phyloP scores from a whole-genome alignment of 2,797 vertebrate species.

The Chiloscyllium punctatum region DNA sequence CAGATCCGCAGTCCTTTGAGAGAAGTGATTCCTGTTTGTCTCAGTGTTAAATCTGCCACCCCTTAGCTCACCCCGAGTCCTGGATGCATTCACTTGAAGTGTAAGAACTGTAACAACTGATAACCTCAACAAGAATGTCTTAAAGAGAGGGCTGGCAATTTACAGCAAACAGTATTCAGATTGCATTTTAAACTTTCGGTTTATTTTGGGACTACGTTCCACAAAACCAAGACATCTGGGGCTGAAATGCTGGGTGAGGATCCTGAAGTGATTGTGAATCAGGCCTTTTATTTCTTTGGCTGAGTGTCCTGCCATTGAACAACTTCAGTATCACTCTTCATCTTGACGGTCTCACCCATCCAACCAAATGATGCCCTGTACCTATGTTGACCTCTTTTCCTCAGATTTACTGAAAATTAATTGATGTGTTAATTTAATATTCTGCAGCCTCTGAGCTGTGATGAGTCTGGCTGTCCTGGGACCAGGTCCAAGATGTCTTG shows the following conservation, averaged over 20 bases:
- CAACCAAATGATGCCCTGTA: background rate
- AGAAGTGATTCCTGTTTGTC: no score
- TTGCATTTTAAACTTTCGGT: background rate
- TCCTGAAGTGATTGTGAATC: background rate
- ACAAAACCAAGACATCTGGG: background rate
- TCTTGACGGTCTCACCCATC: background rate
- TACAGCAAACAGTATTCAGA: background rate
- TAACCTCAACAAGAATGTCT: background rate
- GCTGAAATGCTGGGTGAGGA: no score
- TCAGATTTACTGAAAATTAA: background rate
- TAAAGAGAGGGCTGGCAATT: background rate
- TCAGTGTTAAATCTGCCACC: no score
- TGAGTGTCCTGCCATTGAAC: background rate
- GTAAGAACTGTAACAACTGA: background rate
- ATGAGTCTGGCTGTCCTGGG: background rate
- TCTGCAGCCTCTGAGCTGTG: background rate
- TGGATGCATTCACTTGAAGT: no score
- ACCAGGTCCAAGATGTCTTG: background rate
- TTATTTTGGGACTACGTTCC: background rate
- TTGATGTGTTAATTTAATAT: background rate
- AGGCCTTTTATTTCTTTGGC: background rate
- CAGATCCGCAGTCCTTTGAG: no score
- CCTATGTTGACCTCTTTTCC: background rate
- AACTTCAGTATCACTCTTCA: background rate
- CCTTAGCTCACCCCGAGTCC: no score